A percentile compares a stretch with the other conserved stretches of the same genome.
Evolutionary conservation across 2,797 vertebrate genomes (phyloP).

Genomic region (Spea hammondii): DNA sequence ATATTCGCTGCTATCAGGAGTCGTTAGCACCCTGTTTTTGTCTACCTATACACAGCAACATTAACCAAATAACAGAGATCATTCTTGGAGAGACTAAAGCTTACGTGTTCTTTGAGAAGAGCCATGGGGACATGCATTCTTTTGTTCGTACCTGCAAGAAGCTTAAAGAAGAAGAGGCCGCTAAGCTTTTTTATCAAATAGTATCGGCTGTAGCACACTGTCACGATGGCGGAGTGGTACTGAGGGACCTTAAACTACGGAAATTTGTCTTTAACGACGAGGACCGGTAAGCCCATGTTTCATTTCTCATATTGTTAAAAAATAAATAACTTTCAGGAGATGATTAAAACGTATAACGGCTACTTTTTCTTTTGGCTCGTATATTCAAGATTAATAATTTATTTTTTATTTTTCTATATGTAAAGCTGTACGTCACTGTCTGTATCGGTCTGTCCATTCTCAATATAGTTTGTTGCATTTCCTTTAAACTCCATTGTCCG

Average conservation of each 20-base stretch:
- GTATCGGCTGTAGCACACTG: conserved; percentile 96
- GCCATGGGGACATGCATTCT: conserved; percentile 98
- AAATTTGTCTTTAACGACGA: conserved; percentile 98
- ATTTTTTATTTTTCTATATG: no score
- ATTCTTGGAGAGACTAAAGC: conserved; percentile 93
- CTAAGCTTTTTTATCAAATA: conserved; percentile 96
- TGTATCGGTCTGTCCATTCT: no score
- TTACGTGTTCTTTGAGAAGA: conserved; percentile 95
- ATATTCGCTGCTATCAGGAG: conserved; percentile 95
- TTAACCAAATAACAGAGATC: conserved; percentile 98
- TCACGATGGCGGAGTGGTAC: conserved; percentile 93
- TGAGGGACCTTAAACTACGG: conserved; percentile 95
- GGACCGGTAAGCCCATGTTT: conserved; percentile 79
- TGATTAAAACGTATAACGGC: no score
- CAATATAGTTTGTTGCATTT: no score
- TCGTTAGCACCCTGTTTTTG: conserved; percentile 95
- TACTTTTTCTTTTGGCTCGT: no score
- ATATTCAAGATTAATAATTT: no score
- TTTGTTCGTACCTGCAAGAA: conserved; percentile 98
- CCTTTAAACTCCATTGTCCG: no score
- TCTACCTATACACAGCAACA: conserved; percentile 91
- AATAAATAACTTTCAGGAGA: no score
- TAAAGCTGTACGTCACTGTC: no score
- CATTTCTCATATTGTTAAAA: background rate
- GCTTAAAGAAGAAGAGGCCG: conserved; percentile 95